These are phyloP conservation scores for Apamea sordens DNA, from an alignment of 2,888 invertebrate species.

Conservation along the genomic window DNA sequence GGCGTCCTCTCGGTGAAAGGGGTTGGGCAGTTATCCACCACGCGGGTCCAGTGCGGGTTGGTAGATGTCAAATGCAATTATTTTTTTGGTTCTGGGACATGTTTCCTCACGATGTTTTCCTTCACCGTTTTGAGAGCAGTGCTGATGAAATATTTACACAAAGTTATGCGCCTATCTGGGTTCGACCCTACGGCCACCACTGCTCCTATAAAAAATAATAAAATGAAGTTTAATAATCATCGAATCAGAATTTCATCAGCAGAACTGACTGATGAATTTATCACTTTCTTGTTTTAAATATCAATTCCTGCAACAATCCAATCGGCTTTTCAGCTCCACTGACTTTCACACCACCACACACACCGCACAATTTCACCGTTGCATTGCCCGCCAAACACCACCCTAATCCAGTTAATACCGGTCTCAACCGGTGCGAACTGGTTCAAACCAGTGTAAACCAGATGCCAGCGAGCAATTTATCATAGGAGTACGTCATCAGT, in stretches of 20 bases:
- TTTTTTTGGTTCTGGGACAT: no score
- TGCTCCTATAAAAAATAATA: no score
- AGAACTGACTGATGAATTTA: background rate
- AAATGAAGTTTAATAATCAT: background rate
- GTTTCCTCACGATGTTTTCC: no score
- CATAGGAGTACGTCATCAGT: constrained; percentile 7
- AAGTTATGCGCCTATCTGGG: no score
- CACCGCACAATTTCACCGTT: constrained; percentile 4
- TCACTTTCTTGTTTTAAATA: background rate
- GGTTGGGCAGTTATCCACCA: no score
- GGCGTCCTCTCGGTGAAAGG: no score
- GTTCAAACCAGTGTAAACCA: constrained; percentile 44
- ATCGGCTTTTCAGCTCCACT: constrained; percentile 8
- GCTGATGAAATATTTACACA: no score
- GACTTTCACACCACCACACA: constrained; percentile 2
- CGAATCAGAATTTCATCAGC: background rate
- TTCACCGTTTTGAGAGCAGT: no score
- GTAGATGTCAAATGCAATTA: no score
- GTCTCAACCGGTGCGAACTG: constrained; percentile 14
- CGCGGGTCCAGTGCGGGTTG: no score
- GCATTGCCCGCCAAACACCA: constrained; percentile 4
- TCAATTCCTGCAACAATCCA: constrained; percentile 1
- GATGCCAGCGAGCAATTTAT: constrained; percentile 11
- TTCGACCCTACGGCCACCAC: no score
- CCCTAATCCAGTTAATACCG: constrained; percentile 43